Evolutionary conservation across 2,888 invertebrate genomes (phyloP), one percentile per base, ranked within the genome.

Genomic region (Teleiodes luculella): DNA sequence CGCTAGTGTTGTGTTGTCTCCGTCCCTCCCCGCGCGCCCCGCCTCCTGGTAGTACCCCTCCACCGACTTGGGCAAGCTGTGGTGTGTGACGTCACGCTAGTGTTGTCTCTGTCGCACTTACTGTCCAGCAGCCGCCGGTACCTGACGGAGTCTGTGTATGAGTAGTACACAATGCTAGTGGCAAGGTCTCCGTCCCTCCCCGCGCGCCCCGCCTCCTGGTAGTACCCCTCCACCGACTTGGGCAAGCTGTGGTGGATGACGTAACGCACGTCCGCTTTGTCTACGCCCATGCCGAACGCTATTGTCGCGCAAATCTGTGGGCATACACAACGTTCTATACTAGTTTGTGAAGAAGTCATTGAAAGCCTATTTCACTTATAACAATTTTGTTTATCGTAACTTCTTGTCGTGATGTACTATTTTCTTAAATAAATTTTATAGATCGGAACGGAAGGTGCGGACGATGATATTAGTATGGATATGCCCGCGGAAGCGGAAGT

Each of bases 241-340:
- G 98, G 98, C 71, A 98, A 75, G 3, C 97, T 95, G 82, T 95
- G 96, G 81, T 98, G 98, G 53, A 98, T 92, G 1, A 98, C 98
- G 86, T 94, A 98, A 2, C 98, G 94, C 8, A 98, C 96, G 90
- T 99, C 97, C 1, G 98, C 96, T 75, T 99, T 99, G 86, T 99
- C 99, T 58, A 99, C 98, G 14, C 99, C 99, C 99, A 99, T 99
- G 30, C 97, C 97, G 90, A 99, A 99, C 0, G 99, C 99, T 68
- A 99, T 96, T 0, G 99, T 99, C 0, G 99, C 99, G 71, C 98
- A 98, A 52, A 99, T 96, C 76, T 90, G 61, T 4, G 8, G 24
- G 10, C 8, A 3, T 33, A 3, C 24, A 24, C 3, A 6, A 6
- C 6, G 6, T 24, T 24, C 24, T n/a, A 24, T 24, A 24, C 24